Percentiles rank a stretch among this genome's conserved stretches.
These are phyloP conservation scores for Bactericera cockerelli DNA, from an alignment of 1,140 invertebrate species.

Conservation along the genomic window DNA sequence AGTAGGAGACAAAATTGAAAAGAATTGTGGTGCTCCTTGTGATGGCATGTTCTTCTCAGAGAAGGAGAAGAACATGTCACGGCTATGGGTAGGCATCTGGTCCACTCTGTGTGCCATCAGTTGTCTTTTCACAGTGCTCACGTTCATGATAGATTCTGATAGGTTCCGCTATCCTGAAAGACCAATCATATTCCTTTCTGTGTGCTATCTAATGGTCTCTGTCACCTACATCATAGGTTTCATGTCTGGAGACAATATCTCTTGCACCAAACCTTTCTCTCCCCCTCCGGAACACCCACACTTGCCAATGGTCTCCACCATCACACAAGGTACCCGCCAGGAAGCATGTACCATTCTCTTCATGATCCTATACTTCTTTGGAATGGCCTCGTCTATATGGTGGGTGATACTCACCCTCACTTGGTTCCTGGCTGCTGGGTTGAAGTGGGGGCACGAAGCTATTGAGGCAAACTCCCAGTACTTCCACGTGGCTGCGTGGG, in stretches of 20 bases:
- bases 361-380: constrained; percentile 96
- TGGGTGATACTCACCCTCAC: constrained; percentile 95
- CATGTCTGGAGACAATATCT: constrained; percentile 64
- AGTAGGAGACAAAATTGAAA: constrained; percentile 58
- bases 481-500: constrained; percentile 95
- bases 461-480: constrained; percentile 96
- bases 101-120: constrained; percentile 77
- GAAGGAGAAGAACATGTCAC: constrained; percentile 60
- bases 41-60: constrained; percentile 82
- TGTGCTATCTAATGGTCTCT: constrained; percentile 94
- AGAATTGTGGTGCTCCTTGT: constrained; percentile 84
- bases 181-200: constrained; percentile 91
- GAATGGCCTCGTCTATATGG: constrained; percentile 93
- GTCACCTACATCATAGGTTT: constrained; percentile 85
- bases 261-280: constrained; percentile 73
- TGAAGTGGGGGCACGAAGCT: constrained; percentile 98
- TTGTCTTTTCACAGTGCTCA: constrained; percentile 85
- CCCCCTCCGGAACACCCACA: constrained; percentile 44
- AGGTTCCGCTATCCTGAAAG: constrained; percentile 92
- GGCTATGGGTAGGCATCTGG: constrained; percentile 88
- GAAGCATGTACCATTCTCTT: constrained; percentile 79
- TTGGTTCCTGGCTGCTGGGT: constrained; percentile 95
- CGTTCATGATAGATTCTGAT: constrained; percentile 84
- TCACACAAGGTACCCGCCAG: constrained; percentile 36
- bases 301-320: constrained; percentile 55